Conservation (phyloP, 2,113 vertebrate genomes). For the Rhinoptilus africanus region DNA sequence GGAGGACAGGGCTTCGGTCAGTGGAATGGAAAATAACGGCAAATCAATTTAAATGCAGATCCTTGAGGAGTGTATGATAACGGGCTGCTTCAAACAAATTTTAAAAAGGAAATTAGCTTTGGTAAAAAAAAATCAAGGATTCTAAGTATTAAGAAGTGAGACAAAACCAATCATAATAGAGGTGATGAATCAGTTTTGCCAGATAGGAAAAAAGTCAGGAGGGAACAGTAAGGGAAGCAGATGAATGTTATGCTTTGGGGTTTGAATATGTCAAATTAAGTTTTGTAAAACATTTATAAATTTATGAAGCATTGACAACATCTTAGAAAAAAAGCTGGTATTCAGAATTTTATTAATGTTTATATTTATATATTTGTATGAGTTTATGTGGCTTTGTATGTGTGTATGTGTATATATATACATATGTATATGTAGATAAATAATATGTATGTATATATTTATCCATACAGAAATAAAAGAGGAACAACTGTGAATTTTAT, state of each 20-base stretch:
- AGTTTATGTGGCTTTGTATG: not conserved
- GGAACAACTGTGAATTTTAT: not conserved
- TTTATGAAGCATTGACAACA: conserved; percentile 5
- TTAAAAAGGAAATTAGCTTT: conserved; percentile 14
- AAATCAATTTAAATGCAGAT: conserved; percentile 27
- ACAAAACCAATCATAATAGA: not conserved
- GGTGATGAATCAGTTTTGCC: conserved; percentile 18
- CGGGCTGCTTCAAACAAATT: conserved; percentile 7
- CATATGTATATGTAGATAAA: not conserved
- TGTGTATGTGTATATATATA: not conserved
- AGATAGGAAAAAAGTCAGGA: conserved; percentile 34
- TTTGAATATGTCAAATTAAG: not conserved
- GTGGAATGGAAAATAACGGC: conserved; percentile 6
- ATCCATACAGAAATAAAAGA: conserved; percentile 15
- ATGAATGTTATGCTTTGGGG: not conserved
- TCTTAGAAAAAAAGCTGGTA: not conserved
- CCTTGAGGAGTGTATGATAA: not conserved
- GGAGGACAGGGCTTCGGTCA: not conserved
- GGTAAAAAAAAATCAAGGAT: not conserved
- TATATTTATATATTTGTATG: conserved; percentile 1
- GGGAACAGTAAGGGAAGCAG: not conserved
- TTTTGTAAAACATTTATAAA: conserved; percentile 36
- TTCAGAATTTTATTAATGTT: not conserved
- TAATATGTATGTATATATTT: not conserved
- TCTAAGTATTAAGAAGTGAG: conserved; percentile 18